Evolutionary conservation across 2,888 invertebrate species (phyloP).

Genomic region (Tenthredo mesomela): DNA sequence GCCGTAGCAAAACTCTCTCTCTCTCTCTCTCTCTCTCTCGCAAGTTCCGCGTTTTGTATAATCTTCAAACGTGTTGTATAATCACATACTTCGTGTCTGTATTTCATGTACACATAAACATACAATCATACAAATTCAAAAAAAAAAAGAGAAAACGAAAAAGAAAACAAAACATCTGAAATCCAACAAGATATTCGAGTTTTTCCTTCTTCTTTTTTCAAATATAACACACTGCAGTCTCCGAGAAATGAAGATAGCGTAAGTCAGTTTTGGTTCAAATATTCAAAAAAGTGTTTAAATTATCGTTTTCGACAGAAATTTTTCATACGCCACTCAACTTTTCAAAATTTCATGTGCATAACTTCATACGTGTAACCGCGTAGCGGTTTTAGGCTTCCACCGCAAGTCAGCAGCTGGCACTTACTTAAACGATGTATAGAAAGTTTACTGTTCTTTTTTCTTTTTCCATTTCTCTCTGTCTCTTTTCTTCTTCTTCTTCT

Average conservation of each 20-base stretch:
- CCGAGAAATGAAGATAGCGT: background rate
- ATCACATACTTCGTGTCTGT: background rate
- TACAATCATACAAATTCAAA: background rate
- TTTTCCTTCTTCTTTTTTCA: background rate
- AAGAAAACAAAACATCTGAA: background rate
- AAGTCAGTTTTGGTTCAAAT: background rate
- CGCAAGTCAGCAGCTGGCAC: slow-evolving; percentile 12
- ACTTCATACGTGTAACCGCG: background rate
- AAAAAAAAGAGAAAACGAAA: background rate
- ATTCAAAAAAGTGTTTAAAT: too few species aligned
- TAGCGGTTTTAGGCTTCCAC: background rate
- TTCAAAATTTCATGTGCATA: background rate
- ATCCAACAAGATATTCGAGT: background rate
- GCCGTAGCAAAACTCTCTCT: background rate
- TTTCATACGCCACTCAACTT: background rate
- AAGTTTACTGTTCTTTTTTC: slow-evolving; percentile 7
- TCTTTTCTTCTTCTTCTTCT: background rate
- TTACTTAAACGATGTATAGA: background rate
- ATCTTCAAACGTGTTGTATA: slow-evolving; percentile 3
- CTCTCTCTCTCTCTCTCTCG: background rate
- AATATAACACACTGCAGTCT: background rate
- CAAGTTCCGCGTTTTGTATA: background rate
- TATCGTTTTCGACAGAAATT: background rate
- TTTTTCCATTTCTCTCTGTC: background rate
- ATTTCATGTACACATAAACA: background rate